Evolutionary conservation across 2,888 invertebrate genomes (phyloP).

Genomic region (Pseudanteris insignis): DNA sequence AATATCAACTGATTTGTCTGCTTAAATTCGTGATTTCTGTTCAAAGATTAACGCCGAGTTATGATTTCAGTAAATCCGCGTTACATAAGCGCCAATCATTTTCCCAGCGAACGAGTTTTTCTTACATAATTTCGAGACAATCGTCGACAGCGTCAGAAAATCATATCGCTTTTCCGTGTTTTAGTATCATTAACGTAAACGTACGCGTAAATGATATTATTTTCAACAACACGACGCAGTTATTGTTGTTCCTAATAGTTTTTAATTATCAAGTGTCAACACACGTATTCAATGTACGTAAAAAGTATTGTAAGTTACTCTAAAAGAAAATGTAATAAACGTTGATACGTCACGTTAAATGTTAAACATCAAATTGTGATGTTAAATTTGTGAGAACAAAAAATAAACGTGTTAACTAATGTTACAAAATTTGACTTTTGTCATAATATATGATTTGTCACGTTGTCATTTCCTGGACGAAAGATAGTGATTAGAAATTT

Average conservation of each 20-base stretch:
- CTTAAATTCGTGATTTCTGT: slow-evolving; percentile 17
- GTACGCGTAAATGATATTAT: slow-evolving; percentile 20
- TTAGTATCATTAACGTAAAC: slow-evolving; percentile 12
- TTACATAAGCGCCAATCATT: slow-evolving; percentile 15
- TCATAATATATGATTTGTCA: slow-evolving; percentile 20
- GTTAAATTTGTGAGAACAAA: no score
- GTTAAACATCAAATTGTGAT: no score
- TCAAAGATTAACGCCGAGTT: slow-evolving; percentile 16
- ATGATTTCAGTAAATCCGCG: slow-evolving; percentile 27
- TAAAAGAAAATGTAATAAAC: no score
- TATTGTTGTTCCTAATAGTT: slow-evolving; percentile 1
- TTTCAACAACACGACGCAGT: slow-evolving; percentile 5
- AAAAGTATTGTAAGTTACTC: no score
- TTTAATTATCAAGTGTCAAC: slow-evolving; percentile 4
- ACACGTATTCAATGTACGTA: slow-evolving; percentile 3
- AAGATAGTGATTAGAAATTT: no score
- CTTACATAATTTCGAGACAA: slow-evolving; percentile 24
- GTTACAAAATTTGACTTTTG: slow-evolving; percentile 4
- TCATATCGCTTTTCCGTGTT: slow-evolving; percentile 13
- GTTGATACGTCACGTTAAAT: slow-evolving; percentile 22
- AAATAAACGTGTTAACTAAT: slow-evolving; percentile 11
- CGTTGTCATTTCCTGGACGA: no score
- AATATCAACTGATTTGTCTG: slow-evolving; percentile 17
- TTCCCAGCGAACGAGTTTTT: slow-evolving; percentile 27
- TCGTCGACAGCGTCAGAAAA: slow-evolving; percentile 6